These are phyloP conservation scores for Beris chalybata DNA, from an alignment of 2,888 invertebrate genomes.

Conservation along the genomic window DNA sequence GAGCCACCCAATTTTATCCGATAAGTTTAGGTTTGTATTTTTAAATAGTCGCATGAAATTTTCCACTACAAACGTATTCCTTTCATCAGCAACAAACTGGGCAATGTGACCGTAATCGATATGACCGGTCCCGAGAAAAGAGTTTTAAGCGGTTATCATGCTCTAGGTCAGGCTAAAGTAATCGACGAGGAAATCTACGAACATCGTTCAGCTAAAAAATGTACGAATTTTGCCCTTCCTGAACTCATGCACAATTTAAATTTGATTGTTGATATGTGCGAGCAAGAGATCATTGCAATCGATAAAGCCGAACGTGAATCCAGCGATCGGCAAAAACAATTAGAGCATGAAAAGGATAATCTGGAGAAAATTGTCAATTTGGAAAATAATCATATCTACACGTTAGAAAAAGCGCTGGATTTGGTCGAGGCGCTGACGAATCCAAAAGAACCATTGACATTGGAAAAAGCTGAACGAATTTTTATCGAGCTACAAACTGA, in stretches of 20 bases:
- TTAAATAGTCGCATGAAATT: not conserved
- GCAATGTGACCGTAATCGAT: conserved; percentile 96
- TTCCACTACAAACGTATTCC: not conserved
- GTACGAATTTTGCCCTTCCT: conserved; percentile 75
- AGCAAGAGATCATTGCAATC: conserved; percentile 90
- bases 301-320: conserved; percentile 76
- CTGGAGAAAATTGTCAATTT: conserved; percentile 68
- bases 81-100: conserved; percentile 63
- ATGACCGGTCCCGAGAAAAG: conserved; percentile 97
- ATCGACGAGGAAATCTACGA: conserved; percentile 65
- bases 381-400: conserved; percentile 73
- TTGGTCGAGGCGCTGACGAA: conserved; percentile 63
- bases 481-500: conserved; percentile 60
- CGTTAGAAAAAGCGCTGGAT: conserved; percentile 68
- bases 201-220: conserved; percentile 64
- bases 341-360: conserved; percentile 77
- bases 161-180: conserved; percentile 70
- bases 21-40: conserved; percentile 45
- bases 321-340: conserved; percentile 75
- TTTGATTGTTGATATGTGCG: conserved; percentile 87
- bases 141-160: conserved; percentile 90
- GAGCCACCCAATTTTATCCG: conserved; percentile 49
- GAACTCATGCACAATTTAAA: conserved; percentile 92
- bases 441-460: conserved; percentile 53
- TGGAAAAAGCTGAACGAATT: conserved; percentile 56